These are phyloP conservation scores for Ceyx erithaca DNA, from an alignment of 2,797 vertebrate species.

Conservation along the genomic window DNA sequence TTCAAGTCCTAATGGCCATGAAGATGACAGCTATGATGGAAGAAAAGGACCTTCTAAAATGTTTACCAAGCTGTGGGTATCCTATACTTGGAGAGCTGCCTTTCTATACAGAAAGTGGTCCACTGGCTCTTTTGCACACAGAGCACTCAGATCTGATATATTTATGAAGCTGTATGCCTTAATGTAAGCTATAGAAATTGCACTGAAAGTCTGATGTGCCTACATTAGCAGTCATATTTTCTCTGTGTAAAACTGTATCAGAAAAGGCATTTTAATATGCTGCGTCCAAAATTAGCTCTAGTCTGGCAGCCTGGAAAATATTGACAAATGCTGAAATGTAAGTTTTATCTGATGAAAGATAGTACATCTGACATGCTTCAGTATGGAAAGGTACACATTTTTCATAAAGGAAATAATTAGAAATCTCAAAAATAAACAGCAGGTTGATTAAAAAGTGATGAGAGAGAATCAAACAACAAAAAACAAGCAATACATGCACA, in stretches of 20 bases:
- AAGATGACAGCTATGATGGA: neutral
- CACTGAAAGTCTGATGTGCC: neutral
- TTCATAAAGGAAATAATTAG: neutral
- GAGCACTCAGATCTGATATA: neutral
- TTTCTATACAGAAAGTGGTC: neutral
- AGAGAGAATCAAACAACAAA: neutral
- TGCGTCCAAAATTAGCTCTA: neutral
- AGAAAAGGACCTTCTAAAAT: neutral
- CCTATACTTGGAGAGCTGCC: neutral
- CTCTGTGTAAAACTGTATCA: neutral
- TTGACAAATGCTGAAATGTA: neutral
- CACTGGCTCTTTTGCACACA: neutral
- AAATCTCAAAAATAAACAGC: slow-evolving; percentile 41
- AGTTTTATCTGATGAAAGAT: neutral
- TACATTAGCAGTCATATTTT: neutral
- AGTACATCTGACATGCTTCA: neutral
- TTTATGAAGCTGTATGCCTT: neutral
- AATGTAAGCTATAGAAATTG: neutral
- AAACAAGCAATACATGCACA: neutral
- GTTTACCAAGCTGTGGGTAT: neutral
- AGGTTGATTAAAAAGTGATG: neutral
- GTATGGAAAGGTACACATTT: neutral
- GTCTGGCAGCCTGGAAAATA: neutral
- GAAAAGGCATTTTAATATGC: neutral
- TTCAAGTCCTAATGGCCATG: neutral